Conservation (phyloP, 2,113 vertebrate genomes). For the Falcunculus frontatus region DNA sequence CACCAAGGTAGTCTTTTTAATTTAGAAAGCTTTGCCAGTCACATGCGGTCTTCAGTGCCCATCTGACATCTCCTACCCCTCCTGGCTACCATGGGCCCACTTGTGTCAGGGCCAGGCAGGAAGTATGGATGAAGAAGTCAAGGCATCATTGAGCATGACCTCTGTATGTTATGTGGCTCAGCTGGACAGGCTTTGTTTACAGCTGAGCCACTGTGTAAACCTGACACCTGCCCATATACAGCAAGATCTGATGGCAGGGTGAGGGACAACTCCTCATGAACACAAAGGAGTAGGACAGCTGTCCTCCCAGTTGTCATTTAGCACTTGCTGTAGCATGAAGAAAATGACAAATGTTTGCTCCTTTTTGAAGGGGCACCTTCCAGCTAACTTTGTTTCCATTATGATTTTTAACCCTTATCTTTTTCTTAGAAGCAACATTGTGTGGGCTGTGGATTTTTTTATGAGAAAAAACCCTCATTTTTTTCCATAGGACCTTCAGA, state of each 20-base stretch:
- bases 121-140: background rate
- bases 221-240: background rate
- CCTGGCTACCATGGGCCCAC: background rate
- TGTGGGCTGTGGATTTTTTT: background rate
- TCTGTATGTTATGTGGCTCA: background rate
- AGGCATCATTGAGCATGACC: background rate
- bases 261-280: background rate
- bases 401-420: background rate
- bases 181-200: background rate
- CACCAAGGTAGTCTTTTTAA: background rate
- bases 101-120: background rate
- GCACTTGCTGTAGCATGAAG: background rate
- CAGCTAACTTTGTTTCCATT: background rate
- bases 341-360: background rate
- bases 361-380: background rate
- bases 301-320: background rate
- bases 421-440: background rate
- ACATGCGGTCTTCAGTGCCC: background rate
- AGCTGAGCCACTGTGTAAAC: background rate
- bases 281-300: background rate
- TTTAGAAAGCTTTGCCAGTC: slow-evolving; percentile 10
- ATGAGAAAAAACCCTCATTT: background rate
- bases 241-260: background rate
- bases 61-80: background rate
- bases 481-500: background rate